A percentile compares a stretch with the other conserved stretches of the same genome.
Conservation (phyloP, 1,140 invertebrate genomes). For the Zelostemma sp. region DNA sequence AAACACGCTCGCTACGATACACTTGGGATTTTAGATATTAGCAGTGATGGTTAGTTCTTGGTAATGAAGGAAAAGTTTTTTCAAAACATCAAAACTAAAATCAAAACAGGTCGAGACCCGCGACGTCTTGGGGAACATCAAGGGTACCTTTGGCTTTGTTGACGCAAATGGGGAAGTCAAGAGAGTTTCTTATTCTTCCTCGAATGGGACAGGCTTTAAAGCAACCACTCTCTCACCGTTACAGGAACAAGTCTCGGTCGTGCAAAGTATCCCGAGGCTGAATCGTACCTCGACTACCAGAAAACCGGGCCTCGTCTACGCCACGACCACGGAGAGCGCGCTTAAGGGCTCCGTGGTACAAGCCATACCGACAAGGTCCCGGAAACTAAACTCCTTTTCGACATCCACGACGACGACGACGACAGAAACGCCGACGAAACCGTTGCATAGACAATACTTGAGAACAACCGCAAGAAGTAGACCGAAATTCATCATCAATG, state of each 20-base stretch:
- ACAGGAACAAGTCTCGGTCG: conserved; percentile 68
- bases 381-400: conserved; percentile 58
- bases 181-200: conserved; percentile 83
- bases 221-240: conserved; percentile 66
- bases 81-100: no score
- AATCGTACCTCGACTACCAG: conserved; percentile 61
- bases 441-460: conserved; percentile 53
- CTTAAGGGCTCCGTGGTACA: conserved; percentile 74
- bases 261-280: conserved; percentile 66
- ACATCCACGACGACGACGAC: conserved; percentile 56
- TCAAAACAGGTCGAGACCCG: conserved; percentile 86
- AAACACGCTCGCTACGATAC: conserved; percentile 49
- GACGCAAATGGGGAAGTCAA: conserved; percentile 85
- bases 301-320: conserved; percentile 62
- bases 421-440: conserved; percentile 56
- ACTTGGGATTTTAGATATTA: no score
- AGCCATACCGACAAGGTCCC: conserved; percentile 72
- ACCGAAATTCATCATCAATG: conserved; percentile 61
- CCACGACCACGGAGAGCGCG: conserved; percentile 66
- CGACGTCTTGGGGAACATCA: conserved; percentile 84
- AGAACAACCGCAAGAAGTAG: conserved; percentile 55
- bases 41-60: no score
- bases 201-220: conserved; percentile 72
- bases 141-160: conserved; percentile 88
- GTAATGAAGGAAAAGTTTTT: no score